phyloP scores from a whole-genome alignment of 2,797 vertebrate species.

The Sardinella longiceps region DNA sequence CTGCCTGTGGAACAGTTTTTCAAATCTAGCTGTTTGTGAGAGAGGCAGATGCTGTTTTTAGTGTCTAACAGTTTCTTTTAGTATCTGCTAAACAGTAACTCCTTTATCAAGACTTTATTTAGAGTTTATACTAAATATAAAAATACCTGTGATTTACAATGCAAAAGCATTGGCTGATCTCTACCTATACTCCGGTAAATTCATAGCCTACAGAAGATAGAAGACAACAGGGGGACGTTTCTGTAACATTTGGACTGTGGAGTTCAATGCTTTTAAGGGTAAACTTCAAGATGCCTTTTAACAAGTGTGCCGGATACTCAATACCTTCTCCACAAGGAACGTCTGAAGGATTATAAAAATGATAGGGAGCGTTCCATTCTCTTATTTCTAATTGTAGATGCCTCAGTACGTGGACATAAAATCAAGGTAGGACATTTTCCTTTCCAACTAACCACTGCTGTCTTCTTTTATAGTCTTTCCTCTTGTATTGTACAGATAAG shows the following conservation, averaged over 20 bases:
- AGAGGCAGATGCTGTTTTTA: not conserved
- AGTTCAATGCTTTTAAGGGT: not conserved
- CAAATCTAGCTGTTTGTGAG: not conserved
- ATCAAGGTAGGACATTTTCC: not conserved
- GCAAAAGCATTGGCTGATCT: not conserved
- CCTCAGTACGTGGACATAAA: not conserved
- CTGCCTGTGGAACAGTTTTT: not conserved
- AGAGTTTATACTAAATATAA: not conserved
- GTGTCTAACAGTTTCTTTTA: not conserved
- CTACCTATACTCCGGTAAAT: not conserved
- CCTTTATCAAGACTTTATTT: not conserved
- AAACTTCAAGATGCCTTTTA: not conserved
- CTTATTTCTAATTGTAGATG: not conserved
- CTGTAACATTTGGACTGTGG: constrained; percentile 1
- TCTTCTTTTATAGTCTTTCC: not conserved
- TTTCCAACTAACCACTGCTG: not conserved
- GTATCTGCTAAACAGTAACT: not conserved
- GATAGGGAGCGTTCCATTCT: not conserved
- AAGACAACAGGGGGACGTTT: not conserved
- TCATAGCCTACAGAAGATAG: not conserved
- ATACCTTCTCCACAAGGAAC: not conserved
- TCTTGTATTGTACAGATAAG: too few species aligned
- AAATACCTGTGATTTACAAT: not conserved
- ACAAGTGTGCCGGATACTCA: not conserved
- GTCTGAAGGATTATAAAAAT: not conserved